These are phyloP conservation scores for Pampus argenteus DNA, from an alignment of 2,797 vertebrate species.

Conservation along the genomic window DNA sequence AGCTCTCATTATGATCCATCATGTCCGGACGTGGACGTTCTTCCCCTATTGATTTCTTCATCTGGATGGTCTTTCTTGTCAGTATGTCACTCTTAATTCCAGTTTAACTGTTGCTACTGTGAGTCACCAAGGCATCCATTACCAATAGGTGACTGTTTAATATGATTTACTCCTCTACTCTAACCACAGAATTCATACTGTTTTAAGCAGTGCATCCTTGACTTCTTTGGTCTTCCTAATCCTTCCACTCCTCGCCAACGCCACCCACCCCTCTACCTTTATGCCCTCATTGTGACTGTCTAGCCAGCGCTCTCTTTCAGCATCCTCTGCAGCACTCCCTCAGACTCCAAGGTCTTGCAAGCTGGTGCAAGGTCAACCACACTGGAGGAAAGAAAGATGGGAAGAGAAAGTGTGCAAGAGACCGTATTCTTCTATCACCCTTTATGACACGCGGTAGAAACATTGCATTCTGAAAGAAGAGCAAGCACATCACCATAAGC, in stretches of 20 bases:
- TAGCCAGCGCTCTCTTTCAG: conserved; percentile 50
- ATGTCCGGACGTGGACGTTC: conserved; percentile 73
- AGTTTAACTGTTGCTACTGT: conserved; percentile 51
- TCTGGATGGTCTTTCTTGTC: conserved; percentile 63
- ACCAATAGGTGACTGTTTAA: conserved; percentile 47
- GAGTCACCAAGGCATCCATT: conserved; percentile 41
- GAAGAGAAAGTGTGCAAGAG: conserved; percentile 11
- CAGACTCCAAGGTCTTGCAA: conserved; percentile 71
- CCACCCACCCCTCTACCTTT: conserved; percentile 15
- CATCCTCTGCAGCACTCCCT: conserved; percentile 65
- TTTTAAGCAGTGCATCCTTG: conserved; percentile 35
- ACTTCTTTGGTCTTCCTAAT: conserved; percentile 18
- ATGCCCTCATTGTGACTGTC: conserved; percentile 44
- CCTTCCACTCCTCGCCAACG: conserved; percentile 6
- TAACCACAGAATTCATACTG: conserved; percentile 6
- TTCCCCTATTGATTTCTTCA: conserved; percentile 74
- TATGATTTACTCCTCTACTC: conserved; percentile 27
- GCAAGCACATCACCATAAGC: conserved; percentile 49
- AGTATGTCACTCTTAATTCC: conserved; percentile 66
- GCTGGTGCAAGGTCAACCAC: conserved; percentile 79
- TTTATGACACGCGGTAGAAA: conserved; percentile 55
- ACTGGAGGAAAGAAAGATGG: conserved; percentile 45
- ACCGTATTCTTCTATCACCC: conserved; percentile 30
- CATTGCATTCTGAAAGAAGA: conserved; percentile 40
- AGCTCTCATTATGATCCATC: conserved; percentile 74